Evolutionary conservation across 2,113 vertebrate genomes (phyloP), one percentile per base, ranked within the genome.

Genomic region (Fukomys damarensis): DNA sequence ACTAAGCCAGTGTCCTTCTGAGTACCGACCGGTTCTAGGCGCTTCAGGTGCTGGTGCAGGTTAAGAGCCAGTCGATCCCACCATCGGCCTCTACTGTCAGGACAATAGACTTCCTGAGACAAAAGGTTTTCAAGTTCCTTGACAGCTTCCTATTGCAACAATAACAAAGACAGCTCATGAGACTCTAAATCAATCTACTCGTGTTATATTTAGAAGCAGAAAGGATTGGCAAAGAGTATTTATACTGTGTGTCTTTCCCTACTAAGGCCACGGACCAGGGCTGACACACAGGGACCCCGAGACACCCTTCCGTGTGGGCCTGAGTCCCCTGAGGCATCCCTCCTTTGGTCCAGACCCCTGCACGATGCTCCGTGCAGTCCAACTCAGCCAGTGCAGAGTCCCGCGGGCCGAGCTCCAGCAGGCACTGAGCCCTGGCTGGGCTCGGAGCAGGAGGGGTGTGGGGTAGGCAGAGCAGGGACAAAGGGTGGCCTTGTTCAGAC

Each of bases 61-160:
- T 99, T 99, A 30, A 99, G 99, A 1, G 99, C 99, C 54, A 99
- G 98, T 11, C 99, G 98, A 93, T 99, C 99, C 99, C 99, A 99
- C 99, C 99, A 99, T 5, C 99, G 99, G 72, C 99, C 99, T 95
- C 99, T 99, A 97, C 99, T 99, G 98, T 99, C 99, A 5, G 98
- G 98, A 98, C 99, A 99, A 52, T 99, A 99, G 82, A 98, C 68
- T 0, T 98, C 96, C 98, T 99, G 99, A 43, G 98, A 97, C 89
- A 99, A 97, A 54, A 99, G 99, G 20, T 89, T 97, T 94, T 97
- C 98, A 46, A 99, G 98, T 97, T 99, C 98, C 68, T 98, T 96
- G 59, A 99, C 99, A 0, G 99, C 99, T 74, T 99, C 99, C 99
- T 99, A 92, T 3, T 66, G 65, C 24, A 89, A 96, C 0, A 82